Base-by-base conservation (phyloP, 2,888 invertebrate genomes). In the Unio delphinus region DNA sequence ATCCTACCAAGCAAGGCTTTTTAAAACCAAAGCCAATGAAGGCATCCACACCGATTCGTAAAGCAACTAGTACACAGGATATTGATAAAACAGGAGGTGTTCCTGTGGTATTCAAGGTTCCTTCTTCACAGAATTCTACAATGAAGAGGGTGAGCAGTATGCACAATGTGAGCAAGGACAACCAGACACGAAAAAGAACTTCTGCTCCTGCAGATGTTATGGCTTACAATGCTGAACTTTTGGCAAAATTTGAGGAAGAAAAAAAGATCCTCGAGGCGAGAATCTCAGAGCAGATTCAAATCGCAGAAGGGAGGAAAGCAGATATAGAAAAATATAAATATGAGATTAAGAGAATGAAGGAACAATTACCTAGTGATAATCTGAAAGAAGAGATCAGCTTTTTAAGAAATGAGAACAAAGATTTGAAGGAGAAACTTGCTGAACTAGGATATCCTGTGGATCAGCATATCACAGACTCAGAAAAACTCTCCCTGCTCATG, bases 281-380 rank as follows among this genome's bases (percentile, higher is more conserved):
- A 70, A 89, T 91, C 34, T 90, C 90, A 0, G 91, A 91, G 73
- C 83, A 91, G 68, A 89, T 90, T 30, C 89, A 90, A 74, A 83
- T 89, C 34, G 85, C 90, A 11, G 91, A 91, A 76, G 82, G 79
- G 68, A 86, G 91, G 64, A 90, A 90, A 78, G 89, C 89, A n/a
- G 91, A 91, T 79, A 90, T 91, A 67, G 91, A 90, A 68, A 89
- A 89, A 66, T 86, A 90, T 64, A 90, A 90, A 80, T 90, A 90
- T 80, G 90, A 91, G 82, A 86, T 90, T 58, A 88, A 89, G 70
- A 85, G 88, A 60, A 78, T 90, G 56, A 90, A 89, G 76, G 88
- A 87, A 62, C 75, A 81, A 63, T 78, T 83, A 61, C 83, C 84
- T 7, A 70, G 79, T 54, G 72, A 77, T 58, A 75, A 86, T 26